Percentiles rank a stretch among this genome's conserved stretches.
These are phyloP conservation scores for Xanthia icteritia DNA, from an alignment of 2,888 invertebrate genomes.

Conservation along the genomic window DNA sequence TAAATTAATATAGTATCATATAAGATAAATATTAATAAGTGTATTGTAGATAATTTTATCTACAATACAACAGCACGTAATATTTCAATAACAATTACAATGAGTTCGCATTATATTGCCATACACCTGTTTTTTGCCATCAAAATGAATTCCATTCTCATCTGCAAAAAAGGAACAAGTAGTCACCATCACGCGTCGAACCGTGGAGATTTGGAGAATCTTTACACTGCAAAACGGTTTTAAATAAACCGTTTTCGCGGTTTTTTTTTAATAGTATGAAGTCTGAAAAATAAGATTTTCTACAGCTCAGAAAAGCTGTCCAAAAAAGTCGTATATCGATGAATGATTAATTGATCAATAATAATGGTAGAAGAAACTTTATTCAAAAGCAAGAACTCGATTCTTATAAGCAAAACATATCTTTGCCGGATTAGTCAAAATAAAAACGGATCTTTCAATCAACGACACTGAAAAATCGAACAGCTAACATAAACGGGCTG, in stretches of 20 bases:
- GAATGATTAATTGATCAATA: neutral
- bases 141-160: conserved; percentile 17
- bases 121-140: neutral
- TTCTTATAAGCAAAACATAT: neutral
- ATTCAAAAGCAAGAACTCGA: neutral
- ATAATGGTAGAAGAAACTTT: neutral
- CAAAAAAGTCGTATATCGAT: no score
- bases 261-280: no score
- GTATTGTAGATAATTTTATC: no score
- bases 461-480: conserved; percentile 34
- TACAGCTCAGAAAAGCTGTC: neutral
- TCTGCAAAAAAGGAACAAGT: conserved; percentile 12
- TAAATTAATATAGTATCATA: neutral
- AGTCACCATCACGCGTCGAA: conserved; percentile 18
- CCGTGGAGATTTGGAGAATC: conserved; percentile 18
- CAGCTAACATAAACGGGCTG: conserved; percentile 19
- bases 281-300: neutral
- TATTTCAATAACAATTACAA: neutral
- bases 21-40: neutral
- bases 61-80: neutral
- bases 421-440: neutral
- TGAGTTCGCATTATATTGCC: conserved; percentile 10
- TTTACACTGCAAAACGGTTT: neutral
- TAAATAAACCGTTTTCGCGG: no score
- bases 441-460: conserved; percentile 29